Conservation (phyloP, 2,888 invertebrate species). For the Stenotaenia linearis region DNA sequence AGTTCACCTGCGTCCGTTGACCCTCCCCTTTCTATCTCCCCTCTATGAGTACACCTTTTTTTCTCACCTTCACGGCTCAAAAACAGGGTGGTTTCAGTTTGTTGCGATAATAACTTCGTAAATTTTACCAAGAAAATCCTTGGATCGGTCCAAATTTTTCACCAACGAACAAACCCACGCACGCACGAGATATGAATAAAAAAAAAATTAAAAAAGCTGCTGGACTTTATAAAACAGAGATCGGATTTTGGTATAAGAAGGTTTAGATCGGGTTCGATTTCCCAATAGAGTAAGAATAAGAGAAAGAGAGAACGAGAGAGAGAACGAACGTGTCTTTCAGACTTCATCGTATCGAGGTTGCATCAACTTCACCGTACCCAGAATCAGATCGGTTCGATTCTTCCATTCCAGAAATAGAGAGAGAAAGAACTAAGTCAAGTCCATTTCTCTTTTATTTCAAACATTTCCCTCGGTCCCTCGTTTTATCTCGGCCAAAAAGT, state of each 20-base stretch:
- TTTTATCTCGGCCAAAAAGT: too few species aligned
- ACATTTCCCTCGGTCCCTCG: too few species aligned
- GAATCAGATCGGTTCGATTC: not conserved
- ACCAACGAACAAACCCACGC: not conserved
- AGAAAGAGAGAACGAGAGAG: not conserved
- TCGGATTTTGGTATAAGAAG: not conserved
- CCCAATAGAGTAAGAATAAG: not conserved
- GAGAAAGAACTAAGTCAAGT: not conserved
- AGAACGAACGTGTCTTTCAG: not conserved
- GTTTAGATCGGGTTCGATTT: not conserved
- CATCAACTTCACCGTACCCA: not conserved
- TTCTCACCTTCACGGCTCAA: not conserved
- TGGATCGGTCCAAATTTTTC: not conserved
- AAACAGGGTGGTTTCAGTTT: not conserved
- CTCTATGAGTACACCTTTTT: not conserved
- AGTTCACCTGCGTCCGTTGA: conserved; percentile 13
- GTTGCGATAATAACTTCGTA: not conserved
- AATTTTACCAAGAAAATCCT: not conserved
- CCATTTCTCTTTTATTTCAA: not conserved
- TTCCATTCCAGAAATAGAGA: not conserved
- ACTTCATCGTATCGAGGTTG: not conserved
- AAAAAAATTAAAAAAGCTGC: not conserved
- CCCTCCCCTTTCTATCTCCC: not conserved
- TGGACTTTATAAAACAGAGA: not conserved
- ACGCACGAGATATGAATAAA: not conserved